Evolutionary conservation across 2,888 invertebrate species (phyloP).

Genomic region (Thera britannica): DNA sequence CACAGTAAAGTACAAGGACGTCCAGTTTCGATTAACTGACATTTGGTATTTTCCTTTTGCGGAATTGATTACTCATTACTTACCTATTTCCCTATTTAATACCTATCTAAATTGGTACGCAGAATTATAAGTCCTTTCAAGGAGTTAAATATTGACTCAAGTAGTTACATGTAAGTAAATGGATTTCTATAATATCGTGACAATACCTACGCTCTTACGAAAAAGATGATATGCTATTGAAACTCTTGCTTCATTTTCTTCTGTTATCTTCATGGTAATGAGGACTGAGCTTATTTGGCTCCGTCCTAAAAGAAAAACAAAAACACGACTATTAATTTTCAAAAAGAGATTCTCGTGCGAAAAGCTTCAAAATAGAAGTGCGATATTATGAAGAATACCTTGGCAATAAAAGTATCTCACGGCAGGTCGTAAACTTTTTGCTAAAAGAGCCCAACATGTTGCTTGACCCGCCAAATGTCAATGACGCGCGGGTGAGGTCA

Average conservation of each 20-base stretch:
- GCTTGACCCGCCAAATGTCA: constrained; percentile 40
- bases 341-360: not conserved
- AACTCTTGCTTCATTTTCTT: too few relatives aligned
- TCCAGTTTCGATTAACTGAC: constrained; percentile 30
- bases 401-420: constrained; percentile 11
- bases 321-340: not conserved
- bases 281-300: too few relatives aligned
- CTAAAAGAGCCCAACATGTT: constrained; percentile 19
- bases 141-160: too few relatives aligned
- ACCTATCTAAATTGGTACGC: not conserved
- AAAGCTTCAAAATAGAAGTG: constrained; percentile 8
- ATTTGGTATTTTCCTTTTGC: constrained; percentile 26
- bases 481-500: constrained; percentile 38
- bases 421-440: constrained; percentile 20
- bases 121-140: not conserved
- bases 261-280: too few relatives aligned
- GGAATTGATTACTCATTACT: constrained; percentile 9
- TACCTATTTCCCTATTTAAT: not conserved
- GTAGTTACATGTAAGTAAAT: too few relatives aligned
- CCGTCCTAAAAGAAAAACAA: constrained; percentile 6
- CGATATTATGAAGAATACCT: constrained; percentile 2
- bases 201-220: too few relatives aligned
- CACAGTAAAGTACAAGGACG: constrained; percentile 37
- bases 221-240: too few relatives aligned
- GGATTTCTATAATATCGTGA: too few relatives aligned